Conservation (phyloP, 2,888 invertebrate species). For the Dysmachus trigonus region DNA sequence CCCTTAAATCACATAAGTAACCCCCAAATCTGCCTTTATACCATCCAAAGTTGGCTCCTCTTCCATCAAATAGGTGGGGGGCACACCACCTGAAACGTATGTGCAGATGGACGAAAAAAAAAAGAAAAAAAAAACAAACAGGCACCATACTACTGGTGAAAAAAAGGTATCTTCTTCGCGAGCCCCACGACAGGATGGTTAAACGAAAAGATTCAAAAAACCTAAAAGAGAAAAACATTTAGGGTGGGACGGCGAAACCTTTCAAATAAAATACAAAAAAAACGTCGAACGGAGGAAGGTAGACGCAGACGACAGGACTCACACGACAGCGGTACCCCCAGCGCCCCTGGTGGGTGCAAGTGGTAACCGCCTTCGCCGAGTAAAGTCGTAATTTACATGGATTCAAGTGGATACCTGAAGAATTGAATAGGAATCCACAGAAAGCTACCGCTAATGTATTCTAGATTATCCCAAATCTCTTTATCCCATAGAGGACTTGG, state of each 20-base stretch:
- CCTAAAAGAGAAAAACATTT: background rate
- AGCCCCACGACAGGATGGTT: constrained; percentile 6
- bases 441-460: constrained; percentile 66
- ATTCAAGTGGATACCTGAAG: constrained; percentile 64
- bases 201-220: background rate
- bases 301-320: background rate
- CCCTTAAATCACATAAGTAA: constrained; percentile 64
- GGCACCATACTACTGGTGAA: background rate
- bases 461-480: constrained; percentile 64
- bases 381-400: constrained; percentile 63
- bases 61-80: constrained; percentile 33
- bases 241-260: constrained; percentile 13
- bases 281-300: constrained; percentile 6
- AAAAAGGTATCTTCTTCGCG: background rate
- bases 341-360: constrained; percentile 7
- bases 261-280: constrained; percentile 43
- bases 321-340: background rate
- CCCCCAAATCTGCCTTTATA: constrained; percentile 62
- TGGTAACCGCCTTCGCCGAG: constrained; percentile 32
- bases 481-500: constrained; percentile 53
- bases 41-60: constrained; percentile 33
- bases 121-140: too few relatives aligned
- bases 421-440: constrained; percentile 65
- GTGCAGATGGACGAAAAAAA: constrained; percentile 38
- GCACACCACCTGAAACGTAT: constrained; percentile 28